phyloP scores from a whole-genome alignment of 2,888 invertebrate genomes.

The Plagodis pulveraria region DNA sequence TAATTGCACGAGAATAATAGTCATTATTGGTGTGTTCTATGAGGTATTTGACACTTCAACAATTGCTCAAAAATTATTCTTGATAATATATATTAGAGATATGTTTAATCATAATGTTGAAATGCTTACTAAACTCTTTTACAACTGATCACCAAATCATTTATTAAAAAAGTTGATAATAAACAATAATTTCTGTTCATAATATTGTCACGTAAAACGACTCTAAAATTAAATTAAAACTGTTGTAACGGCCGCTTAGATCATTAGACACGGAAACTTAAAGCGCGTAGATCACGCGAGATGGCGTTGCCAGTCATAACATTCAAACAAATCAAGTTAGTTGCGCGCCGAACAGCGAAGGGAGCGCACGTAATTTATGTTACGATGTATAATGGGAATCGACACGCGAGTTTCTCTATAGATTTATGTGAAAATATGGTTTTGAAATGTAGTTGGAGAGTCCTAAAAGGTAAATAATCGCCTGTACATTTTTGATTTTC shows the following conservation, averaged over 20 bases:
- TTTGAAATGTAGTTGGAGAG: not conserved
- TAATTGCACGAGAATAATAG: too few species aligned
- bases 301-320: conserved; percentile 22
- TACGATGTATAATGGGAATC: conserved; percentile 9
- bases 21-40: too few species aligned
- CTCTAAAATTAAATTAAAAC: conserved; percentile 24
- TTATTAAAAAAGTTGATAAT: conserved; percentile 3
- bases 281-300: conserved; percentile 27
- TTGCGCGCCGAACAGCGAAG: conserved; percentile 12
- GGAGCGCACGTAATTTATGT: conserved; percentile 21
- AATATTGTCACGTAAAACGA: conserved; percentile 25
- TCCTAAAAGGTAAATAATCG: not conserved
- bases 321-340: conserved; percentile 29
- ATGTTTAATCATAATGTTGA: not conserved
- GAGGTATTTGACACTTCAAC: too few species aligned
- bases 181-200: conserved; percentile 16
- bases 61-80: too few species aligned
- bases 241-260: conserved; percentile 15
- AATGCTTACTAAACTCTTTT: not conserved
- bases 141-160: conserved; percentile 2
- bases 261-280: conserved; percentile 18
- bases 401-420: conserved; percentile 13
- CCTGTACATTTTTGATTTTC: not conserved
- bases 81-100: too few species aligned
- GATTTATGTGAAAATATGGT: not conserved